These are phyloP conservation scores for Drosophila sordidula DNA, from an alignment of 2,888 invertebrate genomes.

Conservation along the genomic window DNA sequence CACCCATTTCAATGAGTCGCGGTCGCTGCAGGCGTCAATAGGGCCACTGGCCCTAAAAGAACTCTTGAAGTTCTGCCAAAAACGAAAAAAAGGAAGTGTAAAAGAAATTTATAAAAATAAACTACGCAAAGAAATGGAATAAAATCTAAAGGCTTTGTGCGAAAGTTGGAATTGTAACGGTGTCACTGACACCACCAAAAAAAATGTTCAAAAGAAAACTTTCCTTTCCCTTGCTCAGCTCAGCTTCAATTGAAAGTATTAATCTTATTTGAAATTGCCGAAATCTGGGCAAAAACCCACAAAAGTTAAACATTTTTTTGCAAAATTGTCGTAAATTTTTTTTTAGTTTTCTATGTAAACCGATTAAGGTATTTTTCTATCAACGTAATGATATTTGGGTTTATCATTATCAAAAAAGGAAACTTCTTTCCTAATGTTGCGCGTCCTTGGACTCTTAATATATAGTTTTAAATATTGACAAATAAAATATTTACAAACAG, in stretches of 20 bases:
- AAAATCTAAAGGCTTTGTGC: slow-evolving; percentile 23
- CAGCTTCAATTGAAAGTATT: slow-evolving; percentile 41
- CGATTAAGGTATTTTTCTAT: slow-evolving; percentile 19
- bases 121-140: slow-evolving; percentile 21
- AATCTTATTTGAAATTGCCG: slow-evolving; percentile 57
- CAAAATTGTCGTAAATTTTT: slow-evolving; percentile 29
- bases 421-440: too few species aligned
- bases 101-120: slow-evolving; percentile 9
- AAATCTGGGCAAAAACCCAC: slow-evolving; percentile 12
- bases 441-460: too few species aligned
- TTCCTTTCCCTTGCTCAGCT: slow-evolving; percentile 19
- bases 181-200: slow-evolving; percentile 45
- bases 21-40: slow-evolving; percentile 59
- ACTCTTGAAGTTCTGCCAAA: slow-evolving; percentile 51
- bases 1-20: slow-evolving; percentile 78
- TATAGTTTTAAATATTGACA: too few species aligned
- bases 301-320: slow-evolving; percentile 18
- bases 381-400: slow-evolving; percentile 18
- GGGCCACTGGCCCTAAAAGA: slow-evolving; percentile 48
- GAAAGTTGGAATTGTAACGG: slow-evolving; percentile 35
- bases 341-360: slow-evolving; percentile 20
- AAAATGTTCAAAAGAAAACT: slow-evolving; percentile 27
- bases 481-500: too few species aligned
- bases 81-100: slow-evolving; percentile 3
- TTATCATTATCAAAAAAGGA: neutral